Evolutionary conservation across 1,140 invertebrate genomes (phyloP).

Genomic region (Belonocnema kinseyi): DNA sequence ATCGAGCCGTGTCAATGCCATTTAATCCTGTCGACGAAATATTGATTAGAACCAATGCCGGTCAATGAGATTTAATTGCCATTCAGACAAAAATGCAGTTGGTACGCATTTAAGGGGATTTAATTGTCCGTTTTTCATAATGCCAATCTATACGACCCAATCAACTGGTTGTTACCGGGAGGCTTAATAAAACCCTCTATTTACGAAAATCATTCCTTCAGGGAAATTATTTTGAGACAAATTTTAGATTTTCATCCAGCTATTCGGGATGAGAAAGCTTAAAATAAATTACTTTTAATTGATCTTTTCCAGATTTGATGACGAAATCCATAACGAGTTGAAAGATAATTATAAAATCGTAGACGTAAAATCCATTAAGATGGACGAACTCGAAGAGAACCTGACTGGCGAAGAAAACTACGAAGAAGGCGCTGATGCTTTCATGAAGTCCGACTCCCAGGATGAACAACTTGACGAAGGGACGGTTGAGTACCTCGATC

Average conservation of each 20-base stretch:
- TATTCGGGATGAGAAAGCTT: not conserved
- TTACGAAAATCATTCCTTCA: not conserved
- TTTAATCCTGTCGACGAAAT: no score
- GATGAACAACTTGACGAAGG: constrained; percentile 46
- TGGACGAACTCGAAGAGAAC: constrained; percentile 30
- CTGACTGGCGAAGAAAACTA: constrained; percentile 32
- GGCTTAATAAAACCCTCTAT: no score
- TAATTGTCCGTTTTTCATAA: no score
- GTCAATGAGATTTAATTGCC: no score
- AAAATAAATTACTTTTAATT: constrained; percentile 17
- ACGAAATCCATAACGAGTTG: constrained; percentile 1
- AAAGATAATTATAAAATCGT: not conserved
- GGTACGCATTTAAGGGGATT: no score
- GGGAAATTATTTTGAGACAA: no score
- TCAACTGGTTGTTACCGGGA: no score
- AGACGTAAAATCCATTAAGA: constrained; percentile 30
- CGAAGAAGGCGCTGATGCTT: not conserved
- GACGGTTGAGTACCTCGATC: constrained; percentile 54
- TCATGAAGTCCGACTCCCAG: constrained; percentile 29
- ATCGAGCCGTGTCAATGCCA: no score
- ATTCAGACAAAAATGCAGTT: no score
- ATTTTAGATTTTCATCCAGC: no score
- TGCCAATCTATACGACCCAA: no score
- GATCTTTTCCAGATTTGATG: constrained; percentile 1
- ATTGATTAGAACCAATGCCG: no score